Conservation (phyloP, 2,888 invertebrate genomes). For the Melanchra persicariae region DNA sequence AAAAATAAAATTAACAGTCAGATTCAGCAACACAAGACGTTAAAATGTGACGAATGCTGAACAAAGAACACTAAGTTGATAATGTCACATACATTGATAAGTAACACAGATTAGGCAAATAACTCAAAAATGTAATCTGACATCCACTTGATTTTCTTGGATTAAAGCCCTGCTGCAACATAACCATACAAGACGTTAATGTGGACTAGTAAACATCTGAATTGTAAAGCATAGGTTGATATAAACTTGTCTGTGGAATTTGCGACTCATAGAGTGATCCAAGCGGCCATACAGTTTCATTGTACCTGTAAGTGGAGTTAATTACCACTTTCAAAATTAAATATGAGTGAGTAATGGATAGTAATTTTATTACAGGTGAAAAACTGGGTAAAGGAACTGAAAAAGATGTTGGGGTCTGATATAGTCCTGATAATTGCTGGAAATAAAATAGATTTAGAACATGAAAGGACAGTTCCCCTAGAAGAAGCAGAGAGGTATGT, state of each 20-base stretch:
- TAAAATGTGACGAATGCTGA: slow-evolving; percentile 43
- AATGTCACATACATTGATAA: slow-evolving; percentile 8
- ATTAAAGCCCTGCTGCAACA: not conserved
- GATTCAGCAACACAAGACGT: not conserved
- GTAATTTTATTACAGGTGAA: slow-evolving; percentile 93
- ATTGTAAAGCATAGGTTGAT: not conserved
- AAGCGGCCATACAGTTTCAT: no score
- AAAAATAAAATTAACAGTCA: slow-evolving; percentile 3
- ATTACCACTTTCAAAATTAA: not conserved
- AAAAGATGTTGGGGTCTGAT: slow-evolving; percentile 98
- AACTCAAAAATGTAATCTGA: not conserved
- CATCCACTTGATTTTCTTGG: not conserved
- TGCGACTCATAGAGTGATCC: no score
- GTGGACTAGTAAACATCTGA: not conserved
- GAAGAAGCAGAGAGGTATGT: slow-evolving; percentile 96
- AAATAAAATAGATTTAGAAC: slow-evolving; percentile 99
- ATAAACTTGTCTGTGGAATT: not conserved
- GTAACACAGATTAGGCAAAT: slow-evolving; percentile 4
- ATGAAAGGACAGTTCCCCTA: slow-evolving; percentile 95
- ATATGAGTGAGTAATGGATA: not conserved
- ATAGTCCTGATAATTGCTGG: slow-evolving; percentile 98
- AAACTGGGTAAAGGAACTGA: slow-evolving; percentile 99
- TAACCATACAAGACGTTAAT: not conserved
- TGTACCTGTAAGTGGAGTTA: no score
- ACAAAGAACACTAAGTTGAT: slow-evolving; percentile 7